These are phyloP conservation scores for Tragelaphus imberbis DNA, from an alignment of 2,113 vertebrate species.

Conservation along the genomic window DNA sequence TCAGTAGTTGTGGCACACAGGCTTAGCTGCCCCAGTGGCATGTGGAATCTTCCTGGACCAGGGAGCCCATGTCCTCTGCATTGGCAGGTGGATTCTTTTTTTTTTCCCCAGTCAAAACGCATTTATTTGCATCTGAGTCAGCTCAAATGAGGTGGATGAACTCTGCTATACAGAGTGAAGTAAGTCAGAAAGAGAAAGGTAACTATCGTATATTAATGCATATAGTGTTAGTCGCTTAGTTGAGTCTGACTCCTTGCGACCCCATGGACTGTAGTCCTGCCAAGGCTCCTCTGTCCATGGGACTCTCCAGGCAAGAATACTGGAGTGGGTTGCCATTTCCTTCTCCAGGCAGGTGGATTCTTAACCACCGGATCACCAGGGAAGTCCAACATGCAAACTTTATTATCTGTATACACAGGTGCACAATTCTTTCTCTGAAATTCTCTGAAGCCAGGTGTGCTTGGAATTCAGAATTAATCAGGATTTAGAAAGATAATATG, in stretches of 20 bases:
- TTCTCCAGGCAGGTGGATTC: not conserved
- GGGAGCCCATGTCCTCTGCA: not conserved
- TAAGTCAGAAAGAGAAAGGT: no score
- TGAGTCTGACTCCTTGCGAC: no score
- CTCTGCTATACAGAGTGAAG: no score
- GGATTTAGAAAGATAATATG: not conserved
- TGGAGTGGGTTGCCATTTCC: no score
- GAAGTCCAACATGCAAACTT: not conserved
- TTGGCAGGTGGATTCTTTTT: not conserved
- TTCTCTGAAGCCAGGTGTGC: not conserved
- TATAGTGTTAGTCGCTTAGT: no score
- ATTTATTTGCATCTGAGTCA: no score
- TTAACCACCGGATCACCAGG: not conserved
- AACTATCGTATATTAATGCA: no score
- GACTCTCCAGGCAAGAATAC: no score
- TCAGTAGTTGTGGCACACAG: not conserved
- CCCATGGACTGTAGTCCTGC: no score
- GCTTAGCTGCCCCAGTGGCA: not conserved
- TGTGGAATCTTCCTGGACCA: not conserved
- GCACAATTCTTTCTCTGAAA: not conserved
- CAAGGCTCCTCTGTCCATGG: no score
- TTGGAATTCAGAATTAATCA: not conserved
- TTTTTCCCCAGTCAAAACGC: no score
- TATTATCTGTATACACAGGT: not conserved
- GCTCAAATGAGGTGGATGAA: no score